phyloP scores from a whole-genome alignment of 2,888 invertebrate genomes.

The Miltochrista miniata region DNA sequence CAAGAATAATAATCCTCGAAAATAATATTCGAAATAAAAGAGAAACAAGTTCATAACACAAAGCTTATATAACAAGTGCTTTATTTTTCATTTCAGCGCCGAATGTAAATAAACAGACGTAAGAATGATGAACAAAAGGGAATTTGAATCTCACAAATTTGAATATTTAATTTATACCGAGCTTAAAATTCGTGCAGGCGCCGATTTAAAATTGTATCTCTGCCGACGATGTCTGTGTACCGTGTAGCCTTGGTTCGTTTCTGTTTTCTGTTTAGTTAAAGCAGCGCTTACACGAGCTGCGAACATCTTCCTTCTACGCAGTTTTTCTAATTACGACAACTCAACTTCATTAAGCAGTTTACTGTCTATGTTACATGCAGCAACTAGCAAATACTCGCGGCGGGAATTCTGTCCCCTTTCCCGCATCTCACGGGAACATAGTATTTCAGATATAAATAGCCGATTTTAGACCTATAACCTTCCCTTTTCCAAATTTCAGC shows the following conservation, averaged over 20 bases:
- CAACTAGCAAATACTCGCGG: too few relatives aligned
- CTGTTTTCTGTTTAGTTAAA: slow-evolving; percentile 58
- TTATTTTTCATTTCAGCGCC: slow-evolving; percentile 34
- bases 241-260: slow-evolving; percentile 37
- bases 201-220: slow-evolving; percentile 53
- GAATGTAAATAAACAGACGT: slow-evolving; percentile 34
- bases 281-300: too few relatives aligned
- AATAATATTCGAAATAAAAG: slow-evolving; percentile 1
- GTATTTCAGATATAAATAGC: too few relatives aligned
- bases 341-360: too few relatives aligned
- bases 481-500: too few relatives aligned
- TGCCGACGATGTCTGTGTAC: slow-evolving; percentile 41
- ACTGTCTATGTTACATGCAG: too few relatives aligned
- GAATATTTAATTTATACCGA: slow-evolving; percentile 56
- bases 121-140: slow-evolving; percentile 40
- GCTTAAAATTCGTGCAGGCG: slow-evolving; percentile 36
- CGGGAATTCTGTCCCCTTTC: too few relatives aligned
- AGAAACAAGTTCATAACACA: slow-evolving; percentile 17
- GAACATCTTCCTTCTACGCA: too few relatives aligned
- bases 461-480: too few relatives aligned
- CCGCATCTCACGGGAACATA: too few relatives aligned
- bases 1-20: background rate
- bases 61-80: slow-evolving; percentile 23
- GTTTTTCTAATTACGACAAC: too few relatives aligned
- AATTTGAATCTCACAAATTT: slow-evolving; percentile 46